These are phyloP conservation scores for Schizaphis graminum DNA, from an alignment of 2,888 invertebrate genomes.

Conservation along the genomic window DNA sequence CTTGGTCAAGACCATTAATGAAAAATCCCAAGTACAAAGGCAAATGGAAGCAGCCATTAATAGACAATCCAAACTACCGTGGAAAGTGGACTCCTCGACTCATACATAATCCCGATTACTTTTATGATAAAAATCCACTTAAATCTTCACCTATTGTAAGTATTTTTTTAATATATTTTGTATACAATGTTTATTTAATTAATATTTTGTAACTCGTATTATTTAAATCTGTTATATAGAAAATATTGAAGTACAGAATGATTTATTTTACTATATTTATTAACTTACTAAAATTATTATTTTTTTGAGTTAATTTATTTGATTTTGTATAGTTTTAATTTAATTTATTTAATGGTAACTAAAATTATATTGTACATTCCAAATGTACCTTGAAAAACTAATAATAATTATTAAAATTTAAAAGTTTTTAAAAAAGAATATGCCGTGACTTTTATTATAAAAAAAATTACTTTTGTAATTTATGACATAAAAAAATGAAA, in stretches of 20 bases:
- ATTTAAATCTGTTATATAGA: no score
- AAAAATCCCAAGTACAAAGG: slow-evolving; percentile 94
- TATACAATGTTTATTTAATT: background rate
- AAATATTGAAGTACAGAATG: background rate
- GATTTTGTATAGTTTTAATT: background rate
- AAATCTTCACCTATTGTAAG: slow-evolving; percentile 91
- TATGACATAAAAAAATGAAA: no score
- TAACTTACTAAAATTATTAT: background rate
- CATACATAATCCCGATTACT: slow-evolving; percentile 93
- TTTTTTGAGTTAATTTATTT: background rate
- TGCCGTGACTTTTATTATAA: no score
- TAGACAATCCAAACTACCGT: slow-evolving; percentile 93
- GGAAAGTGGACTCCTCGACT: slow-evolving; percentile 94
- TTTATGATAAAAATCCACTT: slow-evolving; percentile 91
- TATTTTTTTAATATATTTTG: slow-evolving; percentile 68
- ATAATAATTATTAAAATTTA: background rate
- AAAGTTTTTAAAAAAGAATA: background rate
- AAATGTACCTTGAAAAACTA: background rate
- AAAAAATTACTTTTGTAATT: background rate
- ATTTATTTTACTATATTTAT: background rate
- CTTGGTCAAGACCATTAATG: slow-evolving; percentile 87
- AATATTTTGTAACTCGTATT: slow-evolving; percentile 18
- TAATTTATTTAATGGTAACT: background rate
- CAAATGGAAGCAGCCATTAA: slow-evolving; percentile 89
- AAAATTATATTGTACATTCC: background rate